Evolutionary conservation across 2,888 invertebrate genomes (phyloP), one percentile per base, ranked within the genome.

Genomic region (Tipula helvola): DNA sequence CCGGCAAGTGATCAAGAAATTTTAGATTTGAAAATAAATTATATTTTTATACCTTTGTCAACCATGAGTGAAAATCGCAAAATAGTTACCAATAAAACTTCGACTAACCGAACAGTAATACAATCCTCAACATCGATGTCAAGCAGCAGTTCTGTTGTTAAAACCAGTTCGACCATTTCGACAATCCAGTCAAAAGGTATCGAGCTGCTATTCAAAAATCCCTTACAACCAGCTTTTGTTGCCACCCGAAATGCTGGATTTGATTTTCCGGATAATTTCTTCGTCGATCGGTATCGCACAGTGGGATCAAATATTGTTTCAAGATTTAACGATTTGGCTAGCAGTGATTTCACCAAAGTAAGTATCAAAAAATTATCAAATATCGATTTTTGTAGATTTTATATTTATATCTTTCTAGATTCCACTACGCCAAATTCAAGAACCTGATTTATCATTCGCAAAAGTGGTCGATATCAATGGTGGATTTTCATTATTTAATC

Each of bases 231-330:
- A 39, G n/a, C 84, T 16, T 84, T 84, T 39, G 39, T 39, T 13
- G 41, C 16, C 5, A 8, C 36, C 8, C 7, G 5, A 16, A 36
- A 7, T 39, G 86, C 39, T 5, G 47, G 18, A 36, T 87, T 87
- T 8, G 87, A 87, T 57, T 39, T 87, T 12, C 86, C 88, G 8
- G 42, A 84, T 2, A 86, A 87, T 18, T 88, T 41, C 52, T 87
- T 86, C 13, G 86, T 84, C 0, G 86, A 87, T 16, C 87, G 86
- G 57, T 88, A 87, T 47, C 86, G 87, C 18, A 39, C 87, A 3
- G 28, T 71, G 2, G 71, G 71, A 0, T 10, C 71, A 2, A 71
- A 3, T 71, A 71, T 71, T 71, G 71, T 71, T 4, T 12, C 28
- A 3, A 18, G 71, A 12, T 18, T 71, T 2, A 71, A 28, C 10